These are phyloP conservation scores for Parthenolecanium corni DNA, from an alignment of 2,888 invertebrate species.

Conservation along the genomic window DNA sequence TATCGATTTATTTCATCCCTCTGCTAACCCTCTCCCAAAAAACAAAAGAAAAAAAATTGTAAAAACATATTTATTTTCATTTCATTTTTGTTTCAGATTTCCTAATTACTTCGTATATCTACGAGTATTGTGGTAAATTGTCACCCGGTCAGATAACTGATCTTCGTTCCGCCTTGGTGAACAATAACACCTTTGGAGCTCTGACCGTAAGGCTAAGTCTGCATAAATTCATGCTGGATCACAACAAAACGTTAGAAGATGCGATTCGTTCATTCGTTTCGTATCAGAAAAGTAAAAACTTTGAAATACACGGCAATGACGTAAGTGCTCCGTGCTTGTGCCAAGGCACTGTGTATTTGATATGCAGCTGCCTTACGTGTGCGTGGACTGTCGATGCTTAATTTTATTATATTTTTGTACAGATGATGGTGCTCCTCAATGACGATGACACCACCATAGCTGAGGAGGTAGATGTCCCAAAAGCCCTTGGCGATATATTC, in stretches of 20 bases:
- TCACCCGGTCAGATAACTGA: slow-evolving; percentile 84
- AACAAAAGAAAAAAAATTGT: too few relatives aligned
- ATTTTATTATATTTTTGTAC: slow-evolving; percentile 37
- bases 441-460: slow-evolving; percentile 53
- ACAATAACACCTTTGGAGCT: slow-evolving; percentile 89
- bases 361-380: neutral
- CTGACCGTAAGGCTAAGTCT: slow-evolving; percentile 73
- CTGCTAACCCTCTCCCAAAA: too few relatives aligned
- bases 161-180: slow-evolving; percentile 85
- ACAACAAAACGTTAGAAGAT: slow-evolving; percentile 44
- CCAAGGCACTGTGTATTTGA: too few relatives aligned
- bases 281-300: slow-evolving; percentile 49
- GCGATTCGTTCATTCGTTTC: slow-evolving; percentile 51
- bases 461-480: slow-evolving; percentile 79
- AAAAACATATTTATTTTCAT: too few relatives aligned
- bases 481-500: slow-evolving; percentile 83
- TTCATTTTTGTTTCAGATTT: too few relatives aligned
- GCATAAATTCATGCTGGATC: slow-evolving; percentile 50
- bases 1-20: too few relatives aligned
- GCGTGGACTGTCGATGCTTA: slow-evolving; percentile 4
- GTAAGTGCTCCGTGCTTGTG: slow-evolving; percentile 39
- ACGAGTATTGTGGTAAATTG: slow-evolving; percentile 55
- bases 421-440: slow-evolving; percentile 47
- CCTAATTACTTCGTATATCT: slow-evolving; percentile 76
- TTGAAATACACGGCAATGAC: slow-evolving; percentile 51